Conservation (phyloP, 2,797 vertebrate species). For the Myotis daubentonii region DNA sequence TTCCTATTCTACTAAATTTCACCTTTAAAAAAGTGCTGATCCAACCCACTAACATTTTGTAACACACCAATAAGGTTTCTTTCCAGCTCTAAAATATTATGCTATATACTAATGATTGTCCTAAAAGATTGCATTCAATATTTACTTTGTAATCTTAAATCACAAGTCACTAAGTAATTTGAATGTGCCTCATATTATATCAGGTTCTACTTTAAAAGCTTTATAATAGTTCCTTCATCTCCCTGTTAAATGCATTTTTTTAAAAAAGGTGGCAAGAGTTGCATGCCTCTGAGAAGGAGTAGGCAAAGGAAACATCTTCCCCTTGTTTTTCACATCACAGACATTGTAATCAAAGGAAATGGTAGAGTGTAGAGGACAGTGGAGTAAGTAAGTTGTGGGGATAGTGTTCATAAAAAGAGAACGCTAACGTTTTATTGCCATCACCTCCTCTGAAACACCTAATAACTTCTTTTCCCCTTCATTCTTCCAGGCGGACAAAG, state of each 20-base stretch:
- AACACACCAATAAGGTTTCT: constrained; percentile 34
- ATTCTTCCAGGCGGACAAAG: constrained; percentile 11
- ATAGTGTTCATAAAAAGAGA: constrained; percentile 6
- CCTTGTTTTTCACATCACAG: constrained; percentile 3
- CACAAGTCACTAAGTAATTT: background rate
- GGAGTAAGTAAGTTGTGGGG: background rate
- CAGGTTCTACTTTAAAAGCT: constrained; percentile 8
- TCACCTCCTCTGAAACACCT: background rate
- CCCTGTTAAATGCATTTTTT: constrained; percentile 2
- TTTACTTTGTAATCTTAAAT: constrained; percentile 37
- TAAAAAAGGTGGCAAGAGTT: background rate
- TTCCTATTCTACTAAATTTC: constrained; percentile 44
- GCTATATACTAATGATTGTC: constrained; percentile 32
- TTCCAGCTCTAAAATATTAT: constrained; percentile 52
- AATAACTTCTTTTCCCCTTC: background rate
- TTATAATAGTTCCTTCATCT: constrained; percentile 29
- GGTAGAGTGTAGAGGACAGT: background rate
- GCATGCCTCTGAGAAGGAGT: background rate
- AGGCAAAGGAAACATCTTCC: constrained; percentile 33
- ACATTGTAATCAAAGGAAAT: constrained; percentile 36
- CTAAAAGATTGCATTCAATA: constrained; percentile 21
- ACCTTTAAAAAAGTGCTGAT: constrained; percentile 52
- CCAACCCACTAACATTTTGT: constrained; percentile 29
- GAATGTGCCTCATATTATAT: background rate
- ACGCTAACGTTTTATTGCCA: background rate